Base-by-base conservation (phyloP, 2,113 vertebrate species). In the Bujurquina vittata region DNA sequence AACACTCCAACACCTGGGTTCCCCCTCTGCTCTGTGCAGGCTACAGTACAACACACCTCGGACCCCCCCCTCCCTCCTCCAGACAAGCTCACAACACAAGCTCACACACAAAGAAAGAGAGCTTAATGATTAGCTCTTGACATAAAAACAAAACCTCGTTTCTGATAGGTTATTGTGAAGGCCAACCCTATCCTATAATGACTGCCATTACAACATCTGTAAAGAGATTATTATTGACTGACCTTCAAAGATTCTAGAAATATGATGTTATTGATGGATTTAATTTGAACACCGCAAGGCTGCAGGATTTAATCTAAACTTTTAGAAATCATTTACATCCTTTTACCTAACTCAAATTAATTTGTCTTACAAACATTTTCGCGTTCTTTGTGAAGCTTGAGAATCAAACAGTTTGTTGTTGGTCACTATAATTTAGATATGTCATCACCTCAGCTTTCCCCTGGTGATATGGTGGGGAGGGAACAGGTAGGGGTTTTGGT, bases 1-100 rank as follows among this genome's bases (percentile, higher is more conserved):
- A 95, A 95, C 91, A 95, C 92, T 92, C 82, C 93, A 94, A 92
- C 95, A 96, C 94, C 95, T 95, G 94, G 94, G 93, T 94, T 92
- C 94, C 86, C 91, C 91, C 88, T 92, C 87, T 83, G 81, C 95
- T 96, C 94, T 94, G 96, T 90, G 93, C 95, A 90, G 96, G 95
- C 96, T 96, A 93, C 97, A 86, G 84, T 91, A 95, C 92, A 89
- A 83, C 87, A 88, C 87, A 79, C 58, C 77, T 88, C 89, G 40
- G 82, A 92, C 81, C 11, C 33, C 5, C 35, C 3, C 35, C 2
- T 8, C 2, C 40, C 31, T 23, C 31, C 23, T 23, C 20, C 69
- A 84, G 86, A 90, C 80, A 26, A 26, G 26, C 26, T 26, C 26
- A 26, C 26, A 92, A 84, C 81, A 69, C 75, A 55, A 26, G 65